Conservation (phyloP, 2,888 invertebrate species). For the Drosophila mimetica region DNA sequence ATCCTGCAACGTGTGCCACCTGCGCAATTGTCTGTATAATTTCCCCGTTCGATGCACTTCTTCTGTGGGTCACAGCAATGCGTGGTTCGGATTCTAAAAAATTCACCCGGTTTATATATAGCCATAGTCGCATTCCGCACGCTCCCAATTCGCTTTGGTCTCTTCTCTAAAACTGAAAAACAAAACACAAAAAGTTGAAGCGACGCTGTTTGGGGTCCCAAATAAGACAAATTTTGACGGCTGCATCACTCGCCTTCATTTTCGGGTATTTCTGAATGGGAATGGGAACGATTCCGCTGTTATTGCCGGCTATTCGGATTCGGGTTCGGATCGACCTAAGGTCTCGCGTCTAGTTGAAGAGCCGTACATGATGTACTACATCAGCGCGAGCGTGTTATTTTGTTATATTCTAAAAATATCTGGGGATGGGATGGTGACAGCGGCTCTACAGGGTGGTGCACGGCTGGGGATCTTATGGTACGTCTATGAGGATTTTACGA, state of each 20-base stretch:
- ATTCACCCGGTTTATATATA: slow-evolving; percentile 58
- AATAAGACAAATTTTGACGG: slow-evolving; percentile 67
- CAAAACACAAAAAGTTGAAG: slow-evolving; percentile 6
- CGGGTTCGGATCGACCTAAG: slow-evolving; percentile 45
- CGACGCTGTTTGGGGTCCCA: slow-evolving; percentile 58
- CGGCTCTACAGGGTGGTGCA: slow-evolving; percentile 58
- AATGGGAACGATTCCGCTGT: slow-evolving; percentile 45
- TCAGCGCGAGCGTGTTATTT: slow-evolving; percentile 63
- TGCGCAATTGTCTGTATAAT: slow-evolving; percentile 72
- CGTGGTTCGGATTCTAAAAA: slow-evolving; percentile 34
- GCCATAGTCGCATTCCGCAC: slow-evolving; percentile 62
- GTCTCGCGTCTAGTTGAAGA: slow-evolving; percentile 54
- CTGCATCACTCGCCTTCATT: slow-evolving; percentile 50
- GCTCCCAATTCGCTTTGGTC: slow-evolving; percentile 66
- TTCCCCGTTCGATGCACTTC: slow-evolving; percentile 48
- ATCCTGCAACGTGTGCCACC: slow-evolving; percentile 71
- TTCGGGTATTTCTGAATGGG: slow-evolving; percentile 69
- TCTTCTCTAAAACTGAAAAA: slow-evolving; percentile 58
- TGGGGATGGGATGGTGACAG: slow-evolving; percentile 51
- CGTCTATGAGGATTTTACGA: slow-evolving; percentile 1
- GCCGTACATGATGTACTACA: slow-evolving; percentile 67
- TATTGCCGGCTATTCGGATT: slow-evolving; percentile 48
- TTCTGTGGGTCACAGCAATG: slow-evolving; percentile 36
- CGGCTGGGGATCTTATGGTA: slow-evolving; percentile 9
- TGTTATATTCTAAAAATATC: slow-evolving; percentile 69